phyloP scores from a whole-genome alignment of 92 coral and sea anemone species.

The Palythoa grandis region DNA sequence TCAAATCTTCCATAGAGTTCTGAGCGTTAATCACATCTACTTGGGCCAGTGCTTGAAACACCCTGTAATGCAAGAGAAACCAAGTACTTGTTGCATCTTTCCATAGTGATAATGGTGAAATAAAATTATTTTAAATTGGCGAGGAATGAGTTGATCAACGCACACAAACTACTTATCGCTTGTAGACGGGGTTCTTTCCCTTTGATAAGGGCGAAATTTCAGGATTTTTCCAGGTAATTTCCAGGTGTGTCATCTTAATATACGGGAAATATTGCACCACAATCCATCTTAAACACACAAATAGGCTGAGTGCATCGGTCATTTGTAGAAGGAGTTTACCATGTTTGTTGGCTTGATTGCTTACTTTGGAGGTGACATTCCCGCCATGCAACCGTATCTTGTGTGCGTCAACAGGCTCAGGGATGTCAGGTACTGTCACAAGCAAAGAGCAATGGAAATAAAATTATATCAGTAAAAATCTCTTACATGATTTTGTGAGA shows the following conservation, averaged over 20 bases:
- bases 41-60: conserved; percentile 74
- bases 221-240: no score
- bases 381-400: conserved; percentile 77
- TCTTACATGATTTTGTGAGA: neutral
- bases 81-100: neutral
- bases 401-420: conserved; percentile 84
- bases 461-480: neutral
- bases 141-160: no score
- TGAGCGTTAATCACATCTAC: conserved; percentile 85
- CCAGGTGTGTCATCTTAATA: no score
- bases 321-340: no score
- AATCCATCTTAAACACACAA: no score
- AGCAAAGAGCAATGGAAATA: neutral
- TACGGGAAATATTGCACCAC: no score
- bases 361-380: conserved; percentile 91
- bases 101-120: neutral
- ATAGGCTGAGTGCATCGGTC: no score
- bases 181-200: no score
- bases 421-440: conserved; percentile 78
- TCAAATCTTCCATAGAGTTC: conserved; percentile 81
- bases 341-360: neutral
- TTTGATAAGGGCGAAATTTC: no score
- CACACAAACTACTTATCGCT: no score
- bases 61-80: conserved; percentile 58
- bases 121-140: no score